Conservation (phyloP, 2,888 invertebrate genomes). For the Drosophila limbata region DNA sequence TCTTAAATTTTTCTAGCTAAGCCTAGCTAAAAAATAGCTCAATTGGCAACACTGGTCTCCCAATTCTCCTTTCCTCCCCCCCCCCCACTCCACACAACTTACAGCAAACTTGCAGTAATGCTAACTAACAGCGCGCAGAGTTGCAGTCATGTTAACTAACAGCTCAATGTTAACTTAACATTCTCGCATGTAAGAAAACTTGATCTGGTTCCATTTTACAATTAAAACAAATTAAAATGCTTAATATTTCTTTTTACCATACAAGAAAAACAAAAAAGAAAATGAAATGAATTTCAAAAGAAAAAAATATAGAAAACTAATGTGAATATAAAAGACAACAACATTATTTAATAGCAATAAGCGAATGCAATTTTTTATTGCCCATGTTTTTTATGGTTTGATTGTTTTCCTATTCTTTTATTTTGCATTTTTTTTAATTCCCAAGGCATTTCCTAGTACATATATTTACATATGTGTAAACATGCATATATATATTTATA, state of each 20-base stretch:
- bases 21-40: background rate
- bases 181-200: slow-evolving; percentile 56
- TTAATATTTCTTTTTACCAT: slow-evolving; percentile 54
- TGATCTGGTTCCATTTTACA: slow-evolving; percentile 28
- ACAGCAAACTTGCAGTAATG: slow-evolving; percentile 40
- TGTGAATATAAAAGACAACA: slow-evolving; percentile 36
- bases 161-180: slow-evolving; percentile 29
- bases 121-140: slow-evolving; percentile 53
- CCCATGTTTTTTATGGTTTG: slow-evolving; percentile 50
- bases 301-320: slow-evolving; percentile 17
- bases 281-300: background rate
- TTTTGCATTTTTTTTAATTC: slow-evolving; percentile 27
- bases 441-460: slow-evolving; percentile 45
- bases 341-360: slow-evolving; percentile 39
- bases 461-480: slow-evolving; percentile 46
- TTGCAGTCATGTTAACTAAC: slow-evolving; percentile 63
- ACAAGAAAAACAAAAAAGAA: slow-evolving; percentile 20
- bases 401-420: slow-evolving; percentile 40
- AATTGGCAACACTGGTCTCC: background rate
- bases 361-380: slow-evolving; percentile 50
- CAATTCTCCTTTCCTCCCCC: background rate
- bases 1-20: background rate
- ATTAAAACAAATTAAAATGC: slow-evolving; percentile 19
- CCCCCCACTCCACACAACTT: slow-evolving; percentile 23
- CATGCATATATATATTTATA: slow-evolving; percentile 58